A percentile compares a stretch with the other conserved stretches of the same genome.
phyloP scores from a whole-genome alignment of 2,797 vertebrate genomes.

The Syncerus caffer region DNA sequence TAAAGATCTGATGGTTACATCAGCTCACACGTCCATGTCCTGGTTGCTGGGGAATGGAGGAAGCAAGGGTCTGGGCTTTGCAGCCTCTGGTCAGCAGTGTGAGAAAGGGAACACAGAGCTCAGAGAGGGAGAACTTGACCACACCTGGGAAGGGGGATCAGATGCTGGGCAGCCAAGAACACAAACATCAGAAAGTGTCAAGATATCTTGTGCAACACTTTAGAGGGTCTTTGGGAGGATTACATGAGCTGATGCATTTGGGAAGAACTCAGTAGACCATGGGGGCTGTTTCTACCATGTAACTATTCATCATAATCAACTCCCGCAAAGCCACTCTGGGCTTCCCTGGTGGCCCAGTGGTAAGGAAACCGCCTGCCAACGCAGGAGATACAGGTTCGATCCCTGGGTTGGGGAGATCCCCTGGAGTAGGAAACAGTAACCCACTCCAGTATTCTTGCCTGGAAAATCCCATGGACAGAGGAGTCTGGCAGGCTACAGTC shows the following conservation, averaged over 20 bases:
- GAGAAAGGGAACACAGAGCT: neutral
- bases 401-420: too few species aligned
- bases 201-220: neutral
- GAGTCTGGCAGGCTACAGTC: neutral
- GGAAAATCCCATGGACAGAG: neutral
- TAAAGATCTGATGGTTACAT: neutral
- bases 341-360: neutral
- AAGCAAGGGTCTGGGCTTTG: neutral
- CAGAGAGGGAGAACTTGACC: neutral
- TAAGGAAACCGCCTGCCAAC: neutral
- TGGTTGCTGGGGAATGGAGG: too few species aligned
- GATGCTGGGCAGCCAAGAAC: neutral
- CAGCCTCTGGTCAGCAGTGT: neutral
- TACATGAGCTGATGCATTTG: neutral
- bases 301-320: neutral
- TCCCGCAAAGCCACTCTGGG: neutral
- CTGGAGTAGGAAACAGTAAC: neutral
- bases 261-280: neutral
- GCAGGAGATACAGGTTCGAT: too few species aligned
- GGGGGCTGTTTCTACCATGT: neutral
- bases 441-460: neutral
- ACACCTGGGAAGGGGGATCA: neutral
- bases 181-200: neutral
- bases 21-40: neutral
- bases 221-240: neutral